Conservation (phyloP, 2,888 invertebrate genomes). For the Tipula helvola region DNA sequence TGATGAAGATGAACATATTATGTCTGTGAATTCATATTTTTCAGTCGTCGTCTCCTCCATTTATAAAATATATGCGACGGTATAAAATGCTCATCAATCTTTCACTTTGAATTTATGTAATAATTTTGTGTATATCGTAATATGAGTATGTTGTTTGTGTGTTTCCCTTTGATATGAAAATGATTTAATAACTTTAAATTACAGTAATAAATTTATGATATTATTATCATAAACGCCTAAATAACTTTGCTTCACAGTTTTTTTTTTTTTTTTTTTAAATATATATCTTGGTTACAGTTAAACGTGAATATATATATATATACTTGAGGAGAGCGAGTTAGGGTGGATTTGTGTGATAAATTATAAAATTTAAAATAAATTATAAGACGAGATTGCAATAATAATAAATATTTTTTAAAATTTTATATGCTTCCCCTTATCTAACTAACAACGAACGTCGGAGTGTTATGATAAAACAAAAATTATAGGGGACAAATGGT, state of each 20-base stretch:
- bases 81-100: background rate
- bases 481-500: background rate
- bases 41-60: background rate
- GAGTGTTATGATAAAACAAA: background rate
- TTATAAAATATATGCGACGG: background rate
- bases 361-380: background rate
- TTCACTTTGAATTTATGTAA: background rate
- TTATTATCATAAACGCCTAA: conserved; percentile 4
- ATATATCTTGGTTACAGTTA: background rate
- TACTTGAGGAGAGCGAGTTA: background rate
- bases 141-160: background rate
- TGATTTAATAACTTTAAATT: background rate
- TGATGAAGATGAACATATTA: background rate
- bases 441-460: background rate
- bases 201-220: background rate
- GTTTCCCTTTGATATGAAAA: background rate
- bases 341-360: background rate
- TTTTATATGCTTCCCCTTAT: background rate
- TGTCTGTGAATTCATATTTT: background rate
- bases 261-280: background rate
- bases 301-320: background rate
- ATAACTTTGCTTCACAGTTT: background rate
- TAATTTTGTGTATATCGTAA: background rate
- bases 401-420: background rate
- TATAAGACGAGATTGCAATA: background rate